Conservation (phyloP, 1,140 invertebrate species). For the Dendrolimus punctatus region DNA sequence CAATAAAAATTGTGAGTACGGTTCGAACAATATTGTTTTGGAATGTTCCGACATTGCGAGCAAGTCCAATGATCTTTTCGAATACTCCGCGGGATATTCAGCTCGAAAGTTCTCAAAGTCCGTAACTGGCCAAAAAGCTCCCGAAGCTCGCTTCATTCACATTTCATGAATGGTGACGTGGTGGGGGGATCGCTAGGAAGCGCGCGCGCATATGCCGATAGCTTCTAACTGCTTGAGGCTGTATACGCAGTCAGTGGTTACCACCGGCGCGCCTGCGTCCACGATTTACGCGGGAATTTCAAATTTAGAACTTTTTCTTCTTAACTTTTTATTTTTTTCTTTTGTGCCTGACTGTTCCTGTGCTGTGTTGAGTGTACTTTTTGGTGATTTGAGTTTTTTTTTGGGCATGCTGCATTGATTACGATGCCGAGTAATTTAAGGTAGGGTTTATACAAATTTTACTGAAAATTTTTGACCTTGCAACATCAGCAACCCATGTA, state of each 20-base stretch:
- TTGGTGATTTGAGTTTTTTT: constrained; percentile 22
- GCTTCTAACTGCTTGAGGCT: constrained; percentile 33
- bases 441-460: background rate
- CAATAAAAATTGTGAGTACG: too few species aligned
- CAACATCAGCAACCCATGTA: too few species aligned
- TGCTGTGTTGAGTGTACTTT: constrained; percentile 22
- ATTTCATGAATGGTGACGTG: constrained; percentile 55
- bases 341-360: constrained; percentile 27
- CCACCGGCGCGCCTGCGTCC: constrained; percentile 37
- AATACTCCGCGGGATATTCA: too few species aligned
- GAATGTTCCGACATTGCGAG: too few species aligned
- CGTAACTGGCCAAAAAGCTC: constrained; percentile 20
- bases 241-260: constrained; percentile 24
- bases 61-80: too few species aligned
- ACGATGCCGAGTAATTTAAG: constrained; percentile 21
- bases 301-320: constrained; percentile 29
- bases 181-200: constrained; percentile 36
- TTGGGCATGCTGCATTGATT: background rate
- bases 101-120: background rate
- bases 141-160: constrained; percentile 28
- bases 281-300: constrained; percentile 42
- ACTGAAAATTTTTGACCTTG: too few species aligned
- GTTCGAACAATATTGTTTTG: too few species aligned
- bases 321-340: constrained; percentile 17
- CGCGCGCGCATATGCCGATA: constrained; percentile 10